A percentile compares a stretch with the other conserved stretches of the same genome.
Evolutionary conservation across 2,888 invertebrate genomes (phyloP).

Genomic region (Lithophane socia): DNA sequence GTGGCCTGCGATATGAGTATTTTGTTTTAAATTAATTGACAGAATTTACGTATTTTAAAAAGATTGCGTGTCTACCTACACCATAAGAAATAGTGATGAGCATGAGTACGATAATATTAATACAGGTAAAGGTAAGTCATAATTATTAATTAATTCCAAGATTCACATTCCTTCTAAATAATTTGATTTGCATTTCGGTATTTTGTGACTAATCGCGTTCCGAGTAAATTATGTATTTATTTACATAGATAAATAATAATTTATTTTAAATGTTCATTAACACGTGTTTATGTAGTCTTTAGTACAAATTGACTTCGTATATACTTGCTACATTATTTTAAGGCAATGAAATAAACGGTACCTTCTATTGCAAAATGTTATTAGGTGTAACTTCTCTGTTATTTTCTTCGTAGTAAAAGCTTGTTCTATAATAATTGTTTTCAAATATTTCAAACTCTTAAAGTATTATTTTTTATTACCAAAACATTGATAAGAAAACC

Average conservation of each 20-base stretch:
- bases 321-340: conserved; percentile 36
- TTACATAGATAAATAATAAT: conserved; percentile 49
- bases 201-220: conserved; percentile 49
- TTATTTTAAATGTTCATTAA: conserved; percentile 46
- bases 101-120: conserved; percentile 16
- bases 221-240: conserved; percentile 58
- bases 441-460: neutral
- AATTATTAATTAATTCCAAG: conserved; percentile 40
- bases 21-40: conserved; percentile 10
- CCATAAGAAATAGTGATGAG: neutral
- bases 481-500: too few relatives aligned
- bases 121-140: conserved; percentile 23
- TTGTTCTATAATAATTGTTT: neutral
- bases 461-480: neutral
- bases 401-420: conserved; percentile 4
- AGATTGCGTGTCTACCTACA: neutral
- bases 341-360: conserved; percentile 11
- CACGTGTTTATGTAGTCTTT: conserved; percentile 52
- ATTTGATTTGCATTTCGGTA: conserved; percentile 54
- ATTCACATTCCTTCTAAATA: conserved; percentile 47
- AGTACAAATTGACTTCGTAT: conserved; percentile 47
- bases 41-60: neutral
- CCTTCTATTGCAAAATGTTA: neutral
- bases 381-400: neutral
- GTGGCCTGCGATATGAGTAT: conserved; percentile 2